These are phyloP conservation scores for Drosophila quinaria DNA, from an alignment of 2,888 invertebrate genomes.

Conservation along the genomic window DNA sequence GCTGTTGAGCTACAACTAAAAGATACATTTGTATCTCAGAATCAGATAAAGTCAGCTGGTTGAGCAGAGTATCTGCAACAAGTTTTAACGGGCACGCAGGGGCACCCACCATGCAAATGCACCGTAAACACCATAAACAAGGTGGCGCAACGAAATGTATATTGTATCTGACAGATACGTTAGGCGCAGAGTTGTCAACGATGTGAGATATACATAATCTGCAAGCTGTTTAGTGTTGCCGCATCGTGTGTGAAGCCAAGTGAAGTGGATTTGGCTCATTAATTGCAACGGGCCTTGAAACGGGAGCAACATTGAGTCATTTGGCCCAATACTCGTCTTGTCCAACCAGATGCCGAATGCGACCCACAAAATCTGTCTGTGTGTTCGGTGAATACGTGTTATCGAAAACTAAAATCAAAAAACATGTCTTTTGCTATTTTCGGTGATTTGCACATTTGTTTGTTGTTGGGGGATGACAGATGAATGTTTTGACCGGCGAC, in stretches of 20 bases:
- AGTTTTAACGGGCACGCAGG: conserved; percentile 25
- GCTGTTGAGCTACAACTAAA: neutral
- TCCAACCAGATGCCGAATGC: conserved; percentile 31
- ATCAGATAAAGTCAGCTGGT: neutral
- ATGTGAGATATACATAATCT: conserved; percentile 26
- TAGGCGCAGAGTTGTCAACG: conserved; percentile 42
- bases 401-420: conserved; percentile 39
- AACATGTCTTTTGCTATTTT: conserved; percentile 61
- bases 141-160: conserved; percentile 56
- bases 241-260: conserved; percentile 12
- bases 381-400: neutral
- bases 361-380: conserved; percentile 30
- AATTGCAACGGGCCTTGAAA: conserved; percentile 70
- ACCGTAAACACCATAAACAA: conserved; percentile 54
- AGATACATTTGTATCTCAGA: conserved; percentile 7
- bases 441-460: conserved; percentile 75
- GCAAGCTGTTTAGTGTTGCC: conserved; percentile 20
- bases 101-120: conserved; percentile 58
- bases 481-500: conserved; percentile 10
- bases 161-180: conserved; percentile 56
- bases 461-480: conserved; percentile 17
- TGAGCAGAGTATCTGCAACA: conserved; percentile 30
- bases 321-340: neutral
- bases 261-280: conserved; percentile 53
- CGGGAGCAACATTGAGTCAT: conserved; percentile 52